These are phyloP conservation scores for Teleogryllus oceanicus DNA, from an alignment of 2,888 invertebrate species.

Conservation along the genomic window DNA sequence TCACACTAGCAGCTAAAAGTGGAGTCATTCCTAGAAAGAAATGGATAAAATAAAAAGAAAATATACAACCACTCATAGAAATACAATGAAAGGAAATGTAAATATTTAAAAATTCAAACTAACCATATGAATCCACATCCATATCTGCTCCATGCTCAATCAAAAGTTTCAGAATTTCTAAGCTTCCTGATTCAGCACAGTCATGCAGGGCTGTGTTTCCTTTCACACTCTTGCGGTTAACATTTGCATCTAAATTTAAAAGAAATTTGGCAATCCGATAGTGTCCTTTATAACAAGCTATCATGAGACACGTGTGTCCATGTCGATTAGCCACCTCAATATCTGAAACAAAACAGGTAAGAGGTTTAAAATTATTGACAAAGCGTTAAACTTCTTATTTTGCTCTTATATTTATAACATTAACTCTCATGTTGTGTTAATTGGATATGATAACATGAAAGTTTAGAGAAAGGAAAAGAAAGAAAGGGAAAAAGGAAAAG, in stretches of 20 bases:
- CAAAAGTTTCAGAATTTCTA: slow-evolving; percentile 86
- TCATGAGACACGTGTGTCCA: slow-evolving; percentile 97
- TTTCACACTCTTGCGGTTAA: slow-evolving; percentile 88
- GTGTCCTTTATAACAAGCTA: slow-evolving; percentile 95
- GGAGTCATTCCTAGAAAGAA: slow-evolving; percentile 80
- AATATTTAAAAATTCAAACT: background rate
- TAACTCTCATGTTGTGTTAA: too few species aligned
- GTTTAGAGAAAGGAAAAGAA: background rate
- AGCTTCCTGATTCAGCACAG: slow-evolving; percentile 92
- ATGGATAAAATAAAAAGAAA: background rate
- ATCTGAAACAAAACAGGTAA: slow-evolving; percentile 55
- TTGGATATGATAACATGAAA: too few species aligned
- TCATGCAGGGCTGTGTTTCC: slow-evolving; percentile 97
- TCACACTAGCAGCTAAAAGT: slow-evolving; percentile 85
- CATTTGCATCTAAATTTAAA: slow-evolving; percentile 79
- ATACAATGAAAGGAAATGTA: background rate
- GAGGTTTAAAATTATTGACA: too few species aligned
- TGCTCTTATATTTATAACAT: too few species aligned
- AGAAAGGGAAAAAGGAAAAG: too few species aligned
- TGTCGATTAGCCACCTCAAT: slow-evolving; percentile 94
- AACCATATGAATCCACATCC: slow-evolving; percentile 90
- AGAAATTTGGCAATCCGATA: slow-evolving; percentile 85
- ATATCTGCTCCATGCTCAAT: slow-evolving; percentile 84
- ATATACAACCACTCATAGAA: background rate
- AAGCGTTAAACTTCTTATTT: too few species aligned